A percentile compares a stretch with the other conserved stretches of the same genome.
Evolutionary conservation across 2,797 vertebrate genomes (phyloP).

Genomic region (Eidolon dupreanum): DNA sequence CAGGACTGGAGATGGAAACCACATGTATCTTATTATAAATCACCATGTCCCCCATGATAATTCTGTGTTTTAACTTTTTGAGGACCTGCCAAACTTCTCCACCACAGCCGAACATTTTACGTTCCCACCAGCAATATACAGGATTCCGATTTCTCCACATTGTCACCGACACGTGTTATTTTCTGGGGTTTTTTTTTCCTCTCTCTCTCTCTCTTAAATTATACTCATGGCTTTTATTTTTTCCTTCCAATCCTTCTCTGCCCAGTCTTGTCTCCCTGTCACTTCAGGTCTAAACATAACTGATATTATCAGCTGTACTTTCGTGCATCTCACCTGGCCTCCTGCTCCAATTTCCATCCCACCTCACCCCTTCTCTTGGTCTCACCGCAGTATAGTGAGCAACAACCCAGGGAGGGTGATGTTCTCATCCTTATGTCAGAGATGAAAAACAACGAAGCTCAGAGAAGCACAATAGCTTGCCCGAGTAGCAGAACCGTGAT

Average conservation of each 20-base stretch:
- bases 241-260: background rate
- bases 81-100: background rate
- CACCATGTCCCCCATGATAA: no score
- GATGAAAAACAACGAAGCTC: background rate
- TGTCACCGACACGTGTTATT: background rate
- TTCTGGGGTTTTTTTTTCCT: background rate
- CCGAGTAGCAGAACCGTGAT: background rate
- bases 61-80: background rate
- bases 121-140: background rate
- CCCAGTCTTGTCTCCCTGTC: background rate
- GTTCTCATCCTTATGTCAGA: background rate
- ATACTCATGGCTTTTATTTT: background rate
- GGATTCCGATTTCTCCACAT: background rate
- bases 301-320: no score
- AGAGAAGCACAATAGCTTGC: background rate
- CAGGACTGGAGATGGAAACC: background rate
- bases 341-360: background rate
- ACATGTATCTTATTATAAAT: background rate
- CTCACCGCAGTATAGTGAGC: background rate
- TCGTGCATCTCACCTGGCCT: background rate
- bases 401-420: background rate
- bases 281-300: background rate
- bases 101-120: background rate
- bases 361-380: background rate
- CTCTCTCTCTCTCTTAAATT: background rate